phyloP scores from a whole-genome alignment of 2,113 vertebrate species.

The Junco hyemalis region DNA sequence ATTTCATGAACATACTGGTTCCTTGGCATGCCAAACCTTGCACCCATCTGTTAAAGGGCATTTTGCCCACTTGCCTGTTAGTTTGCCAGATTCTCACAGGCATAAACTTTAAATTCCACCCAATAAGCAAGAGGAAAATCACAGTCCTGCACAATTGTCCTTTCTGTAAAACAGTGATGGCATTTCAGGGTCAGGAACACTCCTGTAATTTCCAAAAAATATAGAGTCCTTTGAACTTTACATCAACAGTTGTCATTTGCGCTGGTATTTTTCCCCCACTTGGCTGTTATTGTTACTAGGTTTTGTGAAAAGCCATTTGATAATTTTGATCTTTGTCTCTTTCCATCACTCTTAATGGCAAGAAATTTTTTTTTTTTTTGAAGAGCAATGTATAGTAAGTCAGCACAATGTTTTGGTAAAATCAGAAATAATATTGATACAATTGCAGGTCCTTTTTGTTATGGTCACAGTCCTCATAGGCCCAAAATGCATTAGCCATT shows the following conservation, averaged over 20 bases:
- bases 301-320: background rate
- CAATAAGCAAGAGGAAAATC: constrained; percentile 2
- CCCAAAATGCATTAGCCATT: background rate
- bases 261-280: background rate
- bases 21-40: constrained; percentile 35
- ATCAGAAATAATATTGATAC: background rate
- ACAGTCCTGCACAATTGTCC: background rate
- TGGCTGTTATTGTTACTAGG: background rate
- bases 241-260: background rate
- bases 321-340: background rate
- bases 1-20: constrained; percentile 49
- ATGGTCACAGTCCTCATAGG: background rate
- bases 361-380: background rate
- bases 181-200: background rate
- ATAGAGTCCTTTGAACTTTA: background rate
- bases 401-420: background rate
- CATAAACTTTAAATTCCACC: constrained; percentile 29
- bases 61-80: constrained; percentile 47
- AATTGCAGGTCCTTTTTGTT: background rate
- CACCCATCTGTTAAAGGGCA: constrained; percentile 67
- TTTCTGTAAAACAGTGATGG: background rate
- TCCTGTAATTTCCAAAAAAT: background rate
- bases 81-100: constrained; percentile 48
- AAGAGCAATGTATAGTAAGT: background rate
- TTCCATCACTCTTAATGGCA: background rate